Conservation (phyloP, 2,888 invertebrate species). For the Papilio elwesi region DNA sequence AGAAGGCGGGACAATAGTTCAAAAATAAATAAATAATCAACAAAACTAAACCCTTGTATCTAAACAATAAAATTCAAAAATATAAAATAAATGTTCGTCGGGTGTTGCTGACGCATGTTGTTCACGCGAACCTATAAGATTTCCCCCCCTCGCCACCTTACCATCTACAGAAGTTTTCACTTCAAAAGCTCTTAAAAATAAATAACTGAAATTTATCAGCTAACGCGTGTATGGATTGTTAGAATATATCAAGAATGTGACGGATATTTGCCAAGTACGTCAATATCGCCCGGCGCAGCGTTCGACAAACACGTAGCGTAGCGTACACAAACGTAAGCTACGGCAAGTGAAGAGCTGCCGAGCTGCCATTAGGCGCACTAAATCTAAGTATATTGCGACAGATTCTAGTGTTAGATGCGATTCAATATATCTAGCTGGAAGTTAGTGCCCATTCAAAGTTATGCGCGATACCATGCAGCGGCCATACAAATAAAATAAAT, state of each 20-base stretch:
- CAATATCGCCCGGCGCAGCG: slow-evolving; percentile 4
- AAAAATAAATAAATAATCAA: no score
- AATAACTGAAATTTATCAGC: neutral
- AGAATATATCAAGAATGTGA: neutral
- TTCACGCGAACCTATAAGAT: no score
- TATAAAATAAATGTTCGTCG: no score
- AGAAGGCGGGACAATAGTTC: no score
- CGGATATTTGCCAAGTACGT: slow-evolving; percentile 12
- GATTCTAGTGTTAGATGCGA: neutral
- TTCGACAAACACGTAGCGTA: slow-evolving; percentile 18
- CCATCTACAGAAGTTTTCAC: no score
- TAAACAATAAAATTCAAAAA: no score
- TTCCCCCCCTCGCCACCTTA: no score
- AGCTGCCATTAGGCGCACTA: slow-evolving; percentile 11
- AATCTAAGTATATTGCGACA: neutral
- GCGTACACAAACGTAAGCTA: slow-evolving; percentile 2
- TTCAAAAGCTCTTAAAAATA: no score
- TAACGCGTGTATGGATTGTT: neutral
- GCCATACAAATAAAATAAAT: neutral
- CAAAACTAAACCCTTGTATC: no score
- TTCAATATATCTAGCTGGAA: neutral
- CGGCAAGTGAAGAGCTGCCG: slow-evolving; percentile 8
- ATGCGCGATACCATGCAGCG: neutral
- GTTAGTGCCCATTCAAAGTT: neutral
- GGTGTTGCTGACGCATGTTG: no score